Conservation (phyloP, 2,888 invertebrate genomes). For the Campopleginae sp. region DNA sequence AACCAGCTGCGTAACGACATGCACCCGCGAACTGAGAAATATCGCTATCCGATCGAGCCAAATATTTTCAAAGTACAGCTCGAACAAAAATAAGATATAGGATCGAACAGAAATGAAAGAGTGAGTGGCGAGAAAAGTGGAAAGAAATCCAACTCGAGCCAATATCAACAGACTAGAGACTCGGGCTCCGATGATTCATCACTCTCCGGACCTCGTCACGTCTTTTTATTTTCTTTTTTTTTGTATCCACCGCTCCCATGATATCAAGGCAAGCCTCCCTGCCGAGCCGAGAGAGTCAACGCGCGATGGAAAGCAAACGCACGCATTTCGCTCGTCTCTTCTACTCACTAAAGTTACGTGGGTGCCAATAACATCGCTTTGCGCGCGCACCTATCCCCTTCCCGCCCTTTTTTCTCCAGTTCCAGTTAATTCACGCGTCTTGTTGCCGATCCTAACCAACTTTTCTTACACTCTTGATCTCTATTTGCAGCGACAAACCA, state of each 20-base stretch:
- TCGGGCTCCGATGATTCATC: slow-evolving; percentile 55
- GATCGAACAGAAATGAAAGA: neutral
- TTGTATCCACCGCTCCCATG: slow-evolving; percentile 33
- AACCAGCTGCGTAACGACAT: slow-evolving; percentile 41
- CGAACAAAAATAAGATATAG: neutral
- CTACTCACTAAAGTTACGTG: slow-evolving; percentile 47
- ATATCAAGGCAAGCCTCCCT: slow-evolving; percentile 17
- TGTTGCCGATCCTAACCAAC: neutral
- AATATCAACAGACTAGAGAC: slow-evolving; percentile 51
- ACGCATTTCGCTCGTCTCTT: slow-evolving; percentile 26
- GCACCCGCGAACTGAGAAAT: slow-evolving; percentile 53
- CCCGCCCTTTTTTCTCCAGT: neutral
- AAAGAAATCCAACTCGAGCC: slow-evolving; percentile 20
- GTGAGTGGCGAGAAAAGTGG: slow-evolving; percentile 10
- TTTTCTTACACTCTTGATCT: neutral
- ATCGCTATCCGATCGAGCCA: slow-evolving; percentile 56
- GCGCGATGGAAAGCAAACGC: slow-evolving; percentile 29
- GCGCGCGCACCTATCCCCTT: slow-evolving; percentile 29
- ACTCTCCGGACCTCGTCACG: slow-evolving; percentile 22
- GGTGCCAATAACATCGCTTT: slow-evolving; percentile 38
- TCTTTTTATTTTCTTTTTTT: slow-evolving; percentile 13
- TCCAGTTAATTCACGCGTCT: neutral
- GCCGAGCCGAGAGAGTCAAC: slow-evolving; percentile 24
- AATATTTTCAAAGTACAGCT: slow-evolving; percentile 1
- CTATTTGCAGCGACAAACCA: neutral